A percentile compares a stretch with the other conserved stretches of the same genome.
phyloP scores from a whole-genome alignment of 2,797 vertebrate species.

The Anisognathus igniventris region DNA sequence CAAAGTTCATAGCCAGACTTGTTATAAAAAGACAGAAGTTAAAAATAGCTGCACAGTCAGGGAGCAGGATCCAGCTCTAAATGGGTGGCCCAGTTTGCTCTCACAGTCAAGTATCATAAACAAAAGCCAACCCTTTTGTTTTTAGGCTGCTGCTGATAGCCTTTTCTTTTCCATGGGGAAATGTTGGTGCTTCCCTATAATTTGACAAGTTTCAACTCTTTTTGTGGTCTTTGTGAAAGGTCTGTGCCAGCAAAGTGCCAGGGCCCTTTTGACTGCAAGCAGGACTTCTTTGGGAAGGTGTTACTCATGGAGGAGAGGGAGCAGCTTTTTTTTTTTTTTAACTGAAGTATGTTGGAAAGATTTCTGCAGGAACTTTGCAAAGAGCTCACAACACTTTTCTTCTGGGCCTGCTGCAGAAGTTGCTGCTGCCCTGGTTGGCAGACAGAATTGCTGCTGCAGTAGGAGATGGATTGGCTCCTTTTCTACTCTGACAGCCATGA shows the following conservation, averaged over 20 bases:
- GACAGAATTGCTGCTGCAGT: neutral
- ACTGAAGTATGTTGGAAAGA: neutral
- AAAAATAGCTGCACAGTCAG: slow-evolving; percentile 33
- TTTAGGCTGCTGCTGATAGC: neutral
- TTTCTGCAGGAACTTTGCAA: neutral
- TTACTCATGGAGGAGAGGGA: neutral
- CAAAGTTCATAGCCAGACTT: neutral
- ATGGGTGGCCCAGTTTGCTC: slow-evolving; percentile 54
- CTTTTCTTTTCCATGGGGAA: neutral
- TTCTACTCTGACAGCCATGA: neutral
- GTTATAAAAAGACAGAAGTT: neutral
- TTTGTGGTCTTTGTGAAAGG: neutral
- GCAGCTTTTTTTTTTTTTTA: neutral
- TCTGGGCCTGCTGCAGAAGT: neutral
- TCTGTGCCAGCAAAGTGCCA: neutral
- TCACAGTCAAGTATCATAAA: neutral
- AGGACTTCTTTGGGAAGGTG: neutral
- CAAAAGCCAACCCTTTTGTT: slow-evolving; percentile 5
- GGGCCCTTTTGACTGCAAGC: neutral
- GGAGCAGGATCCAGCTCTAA: slow-evolving; percentile 14
- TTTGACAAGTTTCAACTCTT: neutral
- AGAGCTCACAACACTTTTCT: neutral
- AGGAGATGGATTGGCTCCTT: neutral
- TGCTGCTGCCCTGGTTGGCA: neutral
- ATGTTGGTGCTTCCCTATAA: neutral